Evolutionary conservation across 2,888 invertebrate genomes (phyloP).

Genomic region (Lasius platythorax): DNA sequence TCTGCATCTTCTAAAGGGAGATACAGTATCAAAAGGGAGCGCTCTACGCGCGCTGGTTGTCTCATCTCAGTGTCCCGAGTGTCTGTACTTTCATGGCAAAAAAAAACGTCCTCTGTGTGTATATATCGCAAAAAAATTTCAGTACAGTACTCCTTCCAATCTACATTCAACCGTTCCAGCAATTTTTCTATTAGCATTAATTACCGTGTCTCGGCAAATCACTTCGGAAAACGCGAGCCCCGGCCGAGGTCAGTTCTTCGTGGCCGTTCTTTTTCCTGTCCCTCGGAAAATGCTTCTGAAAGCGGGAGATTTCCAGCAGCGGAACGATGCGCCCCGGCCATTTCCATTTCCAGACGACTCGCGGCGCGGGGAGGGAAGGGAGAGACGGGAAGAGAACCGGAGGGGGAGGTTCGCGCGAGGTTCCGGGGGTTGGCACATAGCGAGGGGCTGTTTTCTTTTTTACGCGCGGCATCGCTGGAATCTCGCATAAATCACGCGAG

Average conservation of each 20-base stretch:
- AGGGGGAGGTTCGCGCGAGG: not conserved
- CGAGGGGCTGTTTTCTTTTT: slow-evolving; percentile 72
- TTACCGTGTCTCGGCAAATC: slow-evolving; percentile 47
- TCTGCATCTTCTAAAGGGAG: not conserved
- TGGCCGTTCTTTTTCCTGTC: slow-evolving; percentile 30
- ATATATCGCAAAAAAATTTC: slow-evolving; percentile 37
- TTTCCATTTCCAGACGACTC: slow-evolving; percentile 72
- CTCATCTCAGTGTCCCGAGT: slow-evolving; percentile 12
- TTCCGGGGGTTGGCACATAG: slow-evolving; percentile 24
- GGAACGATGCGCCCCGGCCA: slow-evolving; percentile 62
- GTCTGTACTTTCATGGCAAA: not conserved
- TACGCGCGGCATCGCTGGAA: slow-evolving; percentile 65
- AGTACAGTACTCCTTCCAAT: not conserved
- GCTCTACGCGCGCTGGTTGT: not conserved
- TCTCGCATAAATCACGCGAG: slow-evolving; percentile 74
- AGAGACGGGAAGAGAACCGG: not conserved
- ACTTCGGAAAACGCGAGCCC: slow-evolving; percentile 4
- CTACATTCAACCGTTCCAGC: slow-evolving; percentile 10
- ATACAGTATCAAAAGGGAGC: not conserved
- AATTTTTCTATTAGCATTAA: slow-evolving; percentile 57
- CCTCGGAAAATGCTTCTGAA: slow-evolving; percentile 50
- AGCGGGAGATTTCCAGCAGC: slow-evolving; percentile 51
- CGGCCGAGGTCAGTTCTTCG: slow-evolving; percentile 37
- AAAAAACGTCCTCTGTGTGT: not conserved
- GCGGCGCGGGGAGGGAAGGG: not conserved